Base-by-base conservation (phyloP, 2,113 vertebrate genomes). In the Colossoma macropomum region DNA sequence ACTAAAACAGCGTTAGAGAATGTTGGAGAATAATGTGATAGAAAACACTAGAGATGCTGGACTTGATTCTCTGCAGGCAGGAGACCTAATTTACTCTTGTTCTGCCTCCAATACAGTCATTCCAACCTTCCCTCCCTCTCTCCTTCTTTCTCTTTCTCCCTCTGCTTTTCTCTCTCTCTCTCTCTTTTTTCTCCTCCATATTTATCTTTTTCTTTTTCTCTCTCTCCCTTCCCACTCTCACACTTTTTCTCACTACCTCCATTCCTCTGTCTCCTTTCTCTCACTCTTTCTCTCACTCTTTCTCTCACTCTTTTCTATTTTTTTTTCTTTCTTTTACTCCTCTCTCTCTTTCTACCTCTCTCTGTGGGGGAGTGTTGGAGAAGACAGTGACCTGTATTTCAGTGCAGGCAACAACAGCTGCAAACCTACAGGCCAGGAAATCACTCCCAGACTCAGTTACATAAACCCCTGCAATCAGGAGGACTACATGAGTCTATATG, bases 331-430 rank as follows among this genome's bases (percentile, higher is more conserved):
- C 69, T 9, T 25, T 30, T 76, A 16, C 19, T 10, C 27, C 59
- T 45, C 34, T 41, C 32, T 56, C 21, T 62, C 54, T 25, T 12
- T 34, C 50, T 72, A 54, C 25, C 66, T 38, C n/a, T 74, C 48
- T 81, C 38, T 62, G 30, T 38, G 9, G 21, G 32, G 34, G 62
- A 56, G 52, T 70, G 69, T 52, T 41, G 38, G 52, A 66, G n/a
- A 63, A 62, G 65, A 52, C 81, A 82, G 32, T 74, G 75, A 74
- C 79, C 69, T 72, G 62, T 54, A 68, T 85, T 74, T n/a, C 48
- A 71, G 79, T 34, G 38, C 59, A 62, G 54, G 77, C 62, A 86
- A 69, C 84, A 82, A 75, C 72, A 66, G 80, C 76, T 82, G 74
- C 84, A 70, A 77, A 78, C 69, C 69, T 81, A 73, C 75, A 82